Base-by-base conservation (phyloP, 2,797 vertebrate species). In the Octomys mimax region DNA sequence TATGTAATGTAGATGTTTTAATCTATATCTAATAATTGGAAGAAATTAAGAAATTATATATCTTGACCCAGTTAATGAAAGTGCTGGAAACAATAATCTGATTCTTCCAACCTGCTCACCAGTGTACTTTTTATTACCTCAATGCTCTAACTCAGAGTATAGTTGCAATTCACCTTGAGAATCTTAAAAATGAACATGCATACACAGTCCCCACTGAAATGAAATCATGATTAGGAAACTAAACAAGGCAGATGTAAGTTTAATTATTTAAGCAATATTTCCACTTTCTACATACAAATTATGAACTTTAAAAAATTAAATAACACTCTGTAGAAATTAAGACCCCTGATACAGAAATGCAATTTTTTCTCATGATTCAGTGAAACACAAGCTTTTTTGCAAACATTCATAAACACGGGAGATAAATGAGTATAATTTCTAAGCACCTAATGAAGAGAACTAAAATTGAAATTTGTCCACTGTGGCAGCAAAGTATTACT, bases 391-490 rank as follows among this genome's bases (percentile, higher is more conserved):
- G 39, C 5, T 52, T 82, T 84, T 78, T 87, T 75, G 5, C n/a
- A 84, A 54, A 39, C 88, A 59, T 39, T 80, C 26, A n/a, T 77
- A 75, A 92, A 33, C 19, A 61, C 6, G n/a, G 52, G 3, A 93
- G 31, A 79, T 94, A 79, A 96, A 75, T 93, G 54, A 89, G 42
- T 78, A 24, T 78, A 80, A 89, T 91, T 89, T 70, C 33, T 75
- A 90, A 89, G 68, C 8, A 77, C 66, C 36, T 95, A 82, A 81
- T 70, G 59, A 96, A 88, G 62, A 83, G 49, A 93, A 79, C 36
- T 81, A 62, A n/a, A 68, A 54, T 9, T 19, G 8, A 91, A 59
- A 84, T 39, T 39, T 62, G 3, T 86, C 52, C 86, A 18, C 36
- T 92, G 19, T 54, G 59, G 75, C 52, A 86, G 46, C 64, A 94